These are phyloP conservation scores for Eristalinus aeneus DNA, from an alignment of 2,888 invertebrate species.

Conservation along the genomic window DNA sequence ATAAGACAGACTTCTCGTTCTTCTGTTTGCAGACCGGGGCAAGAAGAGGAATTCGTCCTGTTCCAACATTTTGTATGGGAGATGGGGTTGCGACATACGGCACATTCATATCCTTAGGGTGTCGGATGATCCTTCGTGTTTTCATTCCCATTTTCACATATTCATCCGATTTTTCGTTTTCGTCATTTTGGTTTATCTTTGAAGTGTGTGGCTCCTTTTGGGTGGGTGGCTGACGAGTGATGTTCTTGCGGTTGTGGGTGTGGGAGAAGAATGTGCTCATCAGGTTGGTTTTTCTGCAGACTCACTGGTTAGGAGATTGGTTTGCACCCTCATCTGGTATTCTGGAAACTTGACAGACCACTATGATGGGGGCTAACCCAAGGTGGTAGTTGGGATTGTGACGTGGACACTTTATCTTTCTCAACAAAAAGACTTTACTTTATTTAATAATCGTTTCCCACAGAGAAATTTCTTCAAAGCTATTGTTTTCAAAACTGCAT, in stretches of 20 bases:
- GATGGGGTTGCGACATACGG: background rate
- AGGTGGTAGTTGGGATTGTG: background rate
- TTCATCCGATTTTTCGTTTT: background rate
- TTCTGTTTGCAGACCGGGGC: background rate
- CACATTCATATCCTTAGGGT: conserved; percentile 13
- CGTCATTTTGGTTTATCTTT: background rate
- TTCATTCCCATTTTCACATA: conserved; percentile 33
- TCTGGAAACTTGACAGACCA: background rate
- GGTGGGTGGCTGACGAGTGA: background rate
- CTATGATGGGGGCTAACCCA: background rate
- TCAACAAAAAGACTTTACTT: background rate
- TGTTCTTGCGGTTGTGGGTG: background rate
- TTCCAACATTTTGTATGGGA: background rate
- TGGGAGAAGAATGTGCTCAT: background rate
- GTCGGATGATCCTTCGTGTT: conserved; percentile 45
- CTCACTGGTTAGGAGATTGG: background rate
- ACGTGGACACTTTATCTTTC: background rate
- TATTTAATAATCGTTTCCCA: background rate
- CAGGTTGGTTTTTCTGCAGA: background rate
- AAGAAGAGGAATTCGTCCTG: background rate
- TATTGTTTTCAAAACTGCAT: too few species aligned
- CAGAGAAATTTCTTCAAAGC: too few species aligned
- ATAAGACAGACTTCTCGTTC: background rate
- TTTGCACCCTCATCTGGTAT: background rate
- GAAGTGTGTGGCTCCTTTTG: background rate